Evolutionary conservation across 2,888 invertebrate species (phyloP).

Genomic region (Acanthosepion lycidas): DNA sequence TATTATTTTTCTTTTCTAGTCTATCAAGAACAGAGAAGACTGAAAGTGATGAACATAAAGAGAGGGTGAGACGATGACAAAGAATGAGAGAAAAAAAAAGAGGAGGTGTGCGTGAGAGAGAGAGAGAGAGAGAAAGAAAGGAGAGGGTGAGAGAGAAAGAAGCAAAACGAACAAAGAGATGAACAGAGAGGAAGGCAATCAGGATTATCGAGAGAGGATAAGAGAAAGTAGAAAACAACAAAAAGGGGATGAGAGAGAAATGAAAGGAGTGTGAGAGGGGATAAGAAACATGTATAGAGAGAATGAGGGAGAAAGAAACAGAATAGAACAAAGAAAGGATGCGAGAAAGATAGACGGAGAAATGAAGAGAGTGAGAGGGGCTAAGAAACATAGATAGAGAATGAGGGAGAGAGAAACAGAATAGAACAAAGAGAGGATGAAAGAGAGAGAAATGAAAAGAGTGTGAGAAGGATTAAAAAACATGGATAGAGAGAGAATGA

Average conservation of each 20-base stretch:
- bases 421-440: too few species aligned
- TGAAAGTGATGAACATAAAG: neutral
- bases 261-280: neutral
- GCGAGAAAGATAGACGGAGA: neutral
- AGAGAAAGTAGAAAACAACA: neutral
- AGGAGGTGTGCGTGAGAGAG: neutral
- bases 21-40: neutral
- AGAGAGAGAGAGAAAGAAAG: neutral
- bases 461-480: too few species aligned
- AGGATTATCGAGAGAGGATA: too few species aligned
- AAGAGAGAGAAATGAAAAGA: too few species aligned
- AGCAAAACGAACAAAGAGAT: neutral
- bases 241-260: neutral
- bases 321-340: neutral
- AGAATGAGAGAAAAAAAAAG: neutral
- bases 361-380: neutral
- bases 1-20: neutral
- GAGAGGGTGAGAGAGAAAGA: neutral
- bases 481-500: too few species aligned
- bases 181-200: neutral
- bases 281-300: neutral
- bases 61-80: neutral
- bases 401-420: too few species aligned
- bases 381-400: too few species aligned
- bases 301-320: neutral